Conservation (phyloP, 2,888 invertebrate species). For the Phanerotoma sp. region DNA sequence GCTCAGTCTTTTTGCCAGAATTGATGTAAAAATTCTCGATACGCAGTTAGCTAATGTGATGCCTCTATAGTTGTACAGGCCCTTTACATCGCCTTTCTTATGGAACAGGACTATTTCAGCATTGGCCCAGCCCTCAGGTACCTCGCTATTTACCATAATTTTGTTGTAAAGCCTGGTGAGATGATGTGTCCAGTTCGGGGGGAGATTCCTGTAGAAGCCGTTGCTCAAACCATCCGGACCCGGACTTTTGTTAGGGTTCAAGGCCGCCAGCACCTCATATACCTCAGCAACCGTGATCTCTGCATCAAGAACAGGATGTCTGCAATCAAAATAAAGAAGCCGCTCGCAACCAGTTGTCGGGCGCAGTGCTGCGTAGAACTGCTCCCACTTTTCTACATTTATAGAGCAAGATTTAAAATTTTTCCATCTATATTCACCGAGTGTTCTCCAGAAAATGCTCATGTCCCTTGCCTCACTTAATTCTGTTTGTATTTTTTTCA, state of each 20-base stretch:
- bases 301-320: slow-evolving; percentile 4
- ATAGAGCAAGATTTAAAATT: too few relatives aligned
- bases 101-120: slow-evolving; percentile 10
- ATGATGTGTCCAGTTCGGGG: neutral
- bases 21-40: slow-evolving; percentile 31
- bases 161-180: slow-evolving; percentile 11
- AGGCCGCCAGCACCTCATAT: neutral
- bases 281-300: slow-evolving; percentile 6
- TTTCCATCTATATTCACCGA: too few relatives aligned
- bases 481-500: too few relatives aligned
- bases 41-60: slow-evolving; percentile 30
- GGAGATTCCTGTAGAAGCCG: neutral
- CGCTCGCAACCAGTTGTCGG: too few relatives aligned
- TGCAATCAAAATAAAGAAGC: neutral
- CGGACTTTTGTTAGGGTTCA: neutral
- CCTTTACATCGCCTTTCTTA: slow-evolving; percentile 18
- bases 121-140: slow-evolving; percentile 3
- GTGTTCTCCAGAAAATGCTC: too few relatives aligned
- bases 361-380: too few relatives aligned
- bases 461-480: too few relatives aligned
- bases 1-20: slow-evolving; percentile 16
- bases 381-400: too few relatives aligned
- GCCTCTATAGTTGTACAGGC: slow-evolving; percentile 28
- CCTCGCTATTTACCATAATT: slow-evolving; percentile 1
- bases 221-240: neutral